These are phyloP conservation scores for Sebastiscus tertius DNA, from an alignment of 2,797 vertebrate genomes.

Conservation along the genomic window DNA sequence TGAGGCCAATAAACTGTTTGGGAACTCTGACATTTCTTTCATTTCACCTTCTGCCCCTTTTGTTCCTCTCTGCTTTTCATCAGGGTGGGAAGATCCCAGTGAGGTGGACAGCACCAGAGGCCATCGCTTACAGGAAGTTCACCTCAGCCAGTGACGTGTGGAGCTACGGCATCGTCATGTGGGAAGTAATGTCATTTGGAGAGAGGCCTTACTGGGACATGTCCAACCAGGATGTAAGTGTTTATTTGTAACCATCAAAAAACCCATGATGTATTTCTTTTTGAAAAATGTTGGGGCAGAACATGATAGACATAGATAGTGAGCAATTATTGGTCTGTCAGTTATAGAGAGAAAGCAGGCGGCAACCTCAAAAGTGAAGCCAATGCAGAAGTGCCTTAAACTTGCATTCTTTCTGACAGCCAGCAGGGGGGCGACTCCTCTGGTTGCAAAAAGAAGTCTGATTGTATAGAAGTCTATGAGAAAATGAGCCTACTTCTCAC, in stretches of 20 bases:
- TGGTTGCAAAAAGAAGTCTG: too few species aligned
- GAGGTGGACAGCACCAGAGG: slow-evolving; percentile 97
- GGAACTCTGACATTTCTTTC: not conserved
- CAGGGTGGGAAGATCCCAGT: slow-evolving; percentile 98
- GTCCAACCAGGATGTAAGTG: slow-evolving; percentile 97
- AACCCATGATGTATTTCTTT: not conserved
- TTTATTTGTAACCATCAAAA: not conserved
- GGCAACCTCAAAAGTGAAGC: too few species aligned
- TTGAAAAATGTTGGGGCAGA: not conserved
- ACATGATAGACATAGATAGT: not conserved
- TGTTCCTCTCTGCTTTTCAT: not conserved
- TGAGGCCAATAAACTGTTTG: not conserved
- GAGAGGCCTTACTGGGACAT: slow-evolving; percentile 99
- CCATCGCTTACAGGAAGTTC: slow-evolving; percentile 98
- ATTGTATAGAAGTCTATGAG: too few species aligned
- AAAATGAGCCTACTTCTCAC: too few species aligned
- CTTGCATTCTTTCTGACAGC: too few species aligned
- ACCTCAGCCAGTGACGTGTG: slow-evolving; percentile 97
- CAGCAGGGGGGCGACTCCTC: too few species aligned
- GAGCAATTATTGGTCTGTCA: not conserved
- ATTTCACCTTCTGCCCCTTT: not conserved
- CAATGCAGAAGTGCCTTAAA: too few species aligned
- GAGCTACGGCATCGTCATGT: slow-evolving; percentile 99
- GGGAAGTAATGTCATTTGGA: slow-evolving; percentile 99
- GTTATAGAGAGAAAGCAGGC: not conserved